Evolutionary conservation across 2,888 invertebrate species (phyloP), one percentile per base, ranked within the genome.

Genomic region (Galerucella pusilla): DNA sequence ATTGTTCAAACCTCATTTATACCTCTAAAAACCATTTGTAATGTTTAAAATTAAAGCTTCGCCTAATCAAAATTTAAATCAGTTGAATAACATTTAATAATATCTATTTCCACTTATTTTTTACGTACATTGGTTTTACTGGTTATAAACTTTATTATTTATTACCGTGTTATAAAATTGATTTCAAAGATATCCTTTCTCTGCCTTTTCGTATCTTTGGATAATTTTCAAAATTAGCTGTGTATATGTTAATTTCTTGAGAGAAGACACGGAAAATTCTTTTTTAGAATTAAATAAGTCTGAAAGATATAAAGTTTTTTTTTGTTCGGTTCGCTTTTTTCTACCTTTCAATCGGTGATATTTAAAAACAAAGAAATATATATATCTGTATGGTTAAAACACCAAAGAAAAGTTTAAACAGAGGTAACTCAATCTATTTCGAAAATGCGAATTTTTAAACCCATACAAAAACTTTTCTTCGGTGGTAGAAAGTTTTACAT

Each of bases 321-420:
- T 42, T 42, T 42, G 7, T 1, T 9, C 9, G 1, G 9, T 1
- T 42, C 7, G 1, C 7, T 42, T 9, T 9, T 9, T 42, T 42
- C 7, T 42, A 9, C 14, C 14, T 49, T 49, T 14, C 5, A 49
- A 46, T 46, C 11, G 16, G 16, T 20, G 16, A 20, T 20, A 20
- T 20, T 16, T 16, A 10, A 5, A 52, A n/a, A 1, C 14, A 52
- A 14, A 52, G 0, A 52, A 12, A 12, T 49, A 42, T 6, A 12
- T 49, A 42, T 6, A 12, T 54, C 54, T 54, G 5, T 16, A 10
- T 57, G n/a, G 20, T 57, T 20, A 20, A 57, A 57, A 57, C 57
- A 57, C 57, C 57, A 57, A 57, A 57, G 57, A 57, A 57, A 57
- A 57, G 57, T 57, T 57, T 57, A 20, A n/a, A 54, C 54, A 14